Base-by-base conservation (phyloP, 2,888 invertebrate species). In the Argynnis bischoffii region DNA sequence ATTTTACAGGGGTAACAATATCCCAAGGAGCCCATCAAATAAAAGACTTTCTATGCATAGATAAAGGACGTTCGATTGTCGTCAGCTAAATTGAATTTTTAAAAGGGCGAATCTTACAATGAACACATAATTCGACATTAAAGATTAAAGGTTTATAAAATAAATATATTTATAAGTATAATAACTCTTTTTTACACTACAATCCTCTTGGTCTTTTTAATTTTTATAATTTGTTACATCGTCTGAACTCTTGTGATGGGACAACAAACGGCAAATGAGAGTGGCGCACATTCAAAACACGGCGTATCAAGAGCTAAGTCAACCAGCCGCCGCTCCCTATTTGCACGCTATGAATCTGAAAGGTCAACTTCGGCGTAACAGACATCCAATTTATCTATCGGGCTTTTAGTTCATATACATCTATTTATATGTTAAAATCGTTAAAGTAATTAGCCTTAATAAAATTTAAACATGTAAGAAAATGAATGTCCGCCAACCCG, bases 21-120 rank as follows among this genome's bases (percentile, higher is more conserved):
- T 85, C 85, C 85, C 82, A 75, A 81, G 82, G 83, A 83, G 84
- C 83, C 91, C 82, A 91, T 92, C 90, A 90, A 92, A 90, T 91
- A 91, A 92, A 86, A 85, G 85, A 86, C 89, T 89, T 89, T 91
- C 89, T 90, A 87, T 90, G 89, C 88, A 91, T 90, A 92, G 91
- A 92, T 92, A 92, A 92, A 88, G 85, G 85, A 81, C 84, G 82
- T 86, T 88, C 81, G 82, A 85, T 86, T 86, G 88, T 90, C 90
- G 84, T 85, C 84, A 82, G 78, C 83, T 78, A 92, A 92, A 92
- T 92, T 90, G 91, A 90, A 92, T 92, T 90, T 89, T 59, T 90
- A 88, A 81, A 81, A 81, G 83, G 84, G 87, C 85, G 85, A 84
- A 85, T 88, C 85, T 79, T 77, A 79, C 78, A 83, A 78, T 79